These are phyloP conservation scores for Pithys albifrons DNA, from an alignment of 2,113 vertebrate genomes.

Conservation along the genomic window DNA sequence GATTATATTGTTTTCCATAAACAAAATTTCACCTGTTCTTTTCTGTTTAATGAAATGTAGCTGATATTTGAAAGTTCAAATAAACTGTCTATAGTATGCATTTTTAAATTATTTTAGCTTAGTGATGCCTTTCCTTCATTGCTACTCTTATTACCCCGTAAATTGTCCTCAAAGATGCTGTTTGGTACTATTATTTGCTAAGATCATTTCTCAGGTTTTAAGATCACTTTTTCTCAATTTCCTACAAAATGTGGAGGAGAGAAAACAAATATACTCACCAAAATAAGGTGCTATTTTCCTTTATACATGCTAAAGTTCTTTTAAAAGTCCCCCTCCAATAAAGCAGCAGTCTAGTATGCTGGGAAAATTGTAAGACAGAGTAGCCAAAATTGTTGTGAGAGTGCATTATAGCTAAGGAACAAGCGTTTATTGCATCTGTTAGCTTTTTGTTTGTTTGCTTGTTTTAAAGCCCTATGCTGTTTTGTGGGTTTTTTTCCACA, in stretches of 20 bases:
- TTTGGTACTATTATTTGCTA: background rate
- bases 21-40: background rate
- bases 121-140: background rate
- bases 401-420: background rate
- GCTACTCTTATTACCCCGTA: background rate
- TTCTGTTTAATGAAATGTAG: background rate
- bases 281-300: background rate
- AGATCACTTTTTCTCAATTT: background rate
- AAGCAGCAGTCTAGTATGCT: background rate
- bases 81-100: background rate
- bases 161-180: background rate
- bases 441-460: background rate
- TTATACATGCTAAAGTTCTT: background rate
- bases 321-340: background rate
- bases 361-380: background rate
- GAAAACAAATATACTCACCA: background rate
- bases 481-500: background rate
- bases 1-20: background rate
- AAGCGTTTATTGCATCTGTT: background rate
- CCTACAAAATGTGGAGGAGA: background rate
- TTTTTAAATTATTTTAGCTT: background rate
- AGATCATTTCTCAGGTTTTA: background rate
- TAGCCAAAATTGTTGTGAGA: background rate
- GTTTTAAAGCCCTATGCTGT: background rate
- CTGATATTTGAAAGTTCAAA: background rate